Percentiles rank a stretch among this genome's conserved stretches.
phyloP scores from a whole-genome alignment of 2,113 vertebrate species.

The Crypturellus undulatus region DNA sequence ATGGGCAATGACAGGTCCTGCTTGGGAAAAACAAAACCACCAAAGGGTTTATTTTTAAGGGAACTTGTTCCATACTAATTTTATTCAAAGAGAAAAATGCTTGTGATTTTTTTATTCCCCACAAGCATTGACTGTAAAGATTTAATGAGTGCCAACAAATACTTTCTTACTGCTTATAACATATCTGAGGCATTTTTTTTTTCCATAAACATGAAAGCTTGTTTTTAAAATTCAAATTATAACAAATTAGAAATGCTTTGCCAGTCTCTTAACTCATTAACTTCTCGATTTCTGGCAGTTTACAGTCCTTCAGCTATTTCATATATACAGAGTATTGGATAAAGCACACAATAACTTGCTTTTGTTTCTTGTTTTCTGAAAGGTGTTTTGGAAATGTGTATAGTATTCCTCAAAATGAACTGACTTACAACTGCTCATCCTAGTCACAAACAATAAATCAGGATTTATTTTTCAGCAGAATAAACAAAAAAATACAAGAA shows the following conservation, averaged over 20 bases:
- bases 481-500: background rate
- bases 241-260: background rate
- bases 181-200: background rate
- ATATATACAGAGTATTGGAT: background rate
- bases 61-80: background rate
- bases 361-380: background rate
- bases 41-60: background rate
- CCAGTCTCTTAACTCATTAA: background rate
- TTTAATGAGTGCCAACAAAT: background rate
- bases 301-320: background rate
- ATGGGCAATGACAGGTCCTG: background rate
- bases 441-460: background rate
- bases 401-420: fast-evolving
- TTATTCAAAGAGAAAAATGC: background rate
- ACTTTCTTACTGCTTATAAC: background rate
- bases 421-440: background rate
- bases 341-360: background rate
- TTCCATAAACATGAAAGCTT: background rate
- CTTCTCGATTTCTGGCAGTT: background rate
- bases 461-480: background rate
- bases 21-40: background rate
- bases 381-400: background rate
- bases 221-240: background rate
- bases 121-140: background rate
- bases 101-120: background rate